A percentile compares a stretch with the other conserved stretches of the same genome.
phyloP scores from a whole-genome alignment of 2,113 vertebrate species.

The Lasiurus cinereus region DNA sequence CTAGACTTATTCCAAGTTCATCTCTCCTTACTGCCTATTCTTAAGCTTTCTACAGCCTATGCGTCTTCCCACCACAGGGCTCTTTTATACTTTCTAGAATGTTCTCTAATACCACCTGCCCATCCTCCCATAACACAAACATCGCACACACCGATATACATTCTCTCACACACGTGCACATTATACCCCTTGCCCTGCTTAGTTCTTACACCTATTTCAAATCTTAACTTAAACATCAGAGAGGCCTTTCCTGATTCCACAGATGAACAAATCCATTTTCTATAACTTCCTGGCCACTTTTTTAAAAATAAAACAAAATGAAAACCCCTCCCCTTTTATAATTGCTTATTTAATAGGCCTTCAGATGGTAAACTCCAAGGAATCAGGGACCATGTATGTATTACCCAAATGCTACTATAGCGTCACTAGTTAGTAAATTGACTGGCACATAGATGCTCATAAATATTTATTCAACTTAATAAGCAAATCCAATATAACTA shows the following conservation, averaged over 20 bases:
- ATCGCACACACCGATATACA: neutral
- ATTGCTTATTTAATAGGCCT: neutral
- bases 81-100: neutral
- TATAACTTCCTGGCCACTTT: neutral
- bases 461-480: conserved; percentile 49
- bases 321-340: neutral
- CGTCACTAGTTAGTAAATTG: neutral
- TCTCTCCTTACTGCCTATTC: neutral
- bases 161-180: neutral
- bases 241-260: neutral
- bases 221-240: neutral
- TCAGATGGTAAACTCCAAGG: neutral
- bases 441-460: neutral
- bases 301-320: conserved; percentile 18
- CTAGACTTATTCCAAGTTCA: neutral
- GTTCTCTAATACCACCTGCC: neutral
- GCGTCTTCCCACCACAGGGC: neutral
- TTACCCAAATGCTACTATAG: neutral
- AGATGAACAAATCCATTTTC: neutral
- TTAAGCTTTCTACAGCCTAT: neutral
- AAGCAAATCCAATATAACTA: neutral
- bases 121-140: neutral
- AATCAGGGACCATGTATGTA: neutral
- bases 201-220: neutral
- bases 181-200: neutral